Evolutionary conservation across 2,888 invertebrate species (phyloP).

Genomic region (Eristalinus sepulchralis): DNA sequence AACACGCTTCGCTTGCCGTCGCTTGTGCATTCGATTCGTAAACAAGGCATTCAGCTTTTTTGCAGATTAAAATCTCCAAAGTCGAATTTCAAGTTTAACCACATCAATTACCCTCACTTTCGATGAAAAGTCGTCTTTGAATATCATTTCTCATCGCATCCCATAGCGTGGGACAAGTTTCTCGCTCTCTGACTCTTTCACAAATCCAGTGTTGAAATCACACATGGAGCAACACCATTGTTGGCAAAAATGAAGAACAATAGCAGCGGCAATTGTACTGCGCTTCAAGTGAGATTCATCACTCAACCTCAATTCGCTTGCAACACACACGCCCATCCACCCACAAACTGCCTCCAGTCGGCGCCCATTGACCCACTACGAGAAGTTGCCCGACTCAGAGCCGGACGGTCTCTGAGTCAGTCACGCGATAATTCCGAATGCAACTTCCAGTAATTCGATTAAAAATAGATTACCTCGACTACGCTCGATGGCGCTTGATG

Average conservation of each 20-base stretch:
- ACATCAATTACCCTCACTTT: neutral
- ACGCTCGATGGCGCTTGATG: constrained; percentile 41
- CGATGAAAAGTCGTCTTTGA: neutral
- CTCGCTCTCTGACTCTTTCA: neutral
- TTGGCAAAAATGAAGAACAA: neutral
- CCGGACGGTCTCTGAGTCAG: constrained; percentile 32
- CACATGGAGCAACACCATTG: neutral
- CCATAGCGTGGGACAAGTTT: neutral
- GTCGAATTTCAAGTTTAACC: neutral
- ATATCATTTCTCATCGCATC: neutral
- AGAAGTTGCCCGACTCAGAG: constrained; percentile 26
- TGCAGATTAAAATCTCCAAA: neutral
- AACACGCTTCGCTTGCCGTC: neutral
- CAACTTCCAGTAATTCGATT: constrained; percentile 62
- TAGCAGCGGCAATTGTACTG: neutral
- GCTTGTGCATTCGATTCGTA: neutral
- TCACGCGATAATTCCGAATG: constrained; percentile 64
- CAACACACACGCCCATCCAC: constrained; percentile 36
- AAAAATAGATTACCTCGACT: constrained; percentile 64
- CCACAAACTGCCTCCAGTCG: constrained; percentile 49
- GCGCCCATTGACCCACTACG: constrained; percentile 57
- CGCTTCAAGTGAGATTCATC: constrained; percentile 35
- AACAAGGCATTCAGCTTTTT: neutral
- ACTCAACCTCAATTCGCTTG: constrained; percentile 58
- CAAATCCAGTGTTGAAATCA: neutral